Percentiles rank a stretch among this genome's conserved stretches.
phyloP scores from a whole-genome alignment of 2,797 vertebrate species.

The Semotilus atromaculatus region DNA sequence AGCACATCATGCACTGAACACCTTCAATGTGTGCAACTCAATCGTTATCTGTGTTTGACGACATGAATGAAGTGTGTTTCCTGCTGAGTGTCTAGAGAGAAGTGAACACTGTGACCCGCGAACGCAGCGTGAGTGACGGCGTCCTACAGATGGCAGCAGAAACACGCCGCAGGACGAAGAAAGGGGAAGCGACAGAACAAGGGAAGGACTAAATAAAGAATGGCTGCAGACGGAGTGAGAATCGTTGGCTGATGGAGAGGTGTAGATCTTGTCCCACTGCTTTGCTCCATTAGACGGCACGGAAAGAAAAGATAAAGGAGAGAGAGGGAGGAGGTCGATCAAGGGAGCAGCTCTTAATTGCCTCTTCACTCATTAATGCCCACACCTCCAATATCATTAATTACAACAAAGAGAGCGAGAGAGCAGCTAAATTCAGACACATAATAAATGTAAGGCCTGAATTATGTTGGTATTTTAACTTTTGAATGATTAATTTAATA shows the following conservation, averaged over 20 bases:
- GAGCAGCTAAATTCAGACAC: conserved; percentile 22
- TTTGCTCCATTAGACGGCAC: conserved; percentile 37
- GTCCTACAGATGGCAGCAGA: conserved; percentile 54
- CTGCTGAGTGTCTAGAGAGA: neutral
- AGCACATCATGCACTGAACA: neutral
- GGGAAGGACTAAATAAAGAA: conserved; percentile 1
- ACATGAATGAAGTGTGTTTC: neutral
- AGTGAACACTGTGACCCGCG: neutral
- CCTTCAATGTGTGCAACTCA: neutral
- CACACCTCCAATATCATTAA: conserved; percentile 83
- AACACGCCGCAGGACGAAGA: neutral
- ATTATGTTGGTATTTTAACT: neutral
- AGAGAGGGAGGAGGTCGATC: conserved; percentile 20
- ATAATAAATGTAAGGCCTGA: conserved; percentile 2
- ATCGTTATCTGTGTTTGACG: neutral
- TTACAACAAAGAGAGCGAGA: conserved; percentile 65
- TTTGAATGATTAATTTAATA: neutral
- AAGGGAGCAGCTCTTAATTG: conserved; percentile 66
- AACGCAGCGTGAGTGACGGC: neutral
- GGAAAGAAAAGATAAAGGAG: conserved; percentile 21
- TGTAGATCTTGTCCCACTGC: conserved; percentile 50
- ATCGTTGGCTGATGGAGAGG: conserved; percentile 68
- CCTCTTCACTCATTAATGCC: conserved; percentile 78
- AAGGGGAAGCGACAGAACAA: neutral
- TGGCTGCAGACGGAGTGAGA: neutral